Conservation (phyloP, 2,888 invertebrate genomes). For the Mimachlamys varia region DNA sequence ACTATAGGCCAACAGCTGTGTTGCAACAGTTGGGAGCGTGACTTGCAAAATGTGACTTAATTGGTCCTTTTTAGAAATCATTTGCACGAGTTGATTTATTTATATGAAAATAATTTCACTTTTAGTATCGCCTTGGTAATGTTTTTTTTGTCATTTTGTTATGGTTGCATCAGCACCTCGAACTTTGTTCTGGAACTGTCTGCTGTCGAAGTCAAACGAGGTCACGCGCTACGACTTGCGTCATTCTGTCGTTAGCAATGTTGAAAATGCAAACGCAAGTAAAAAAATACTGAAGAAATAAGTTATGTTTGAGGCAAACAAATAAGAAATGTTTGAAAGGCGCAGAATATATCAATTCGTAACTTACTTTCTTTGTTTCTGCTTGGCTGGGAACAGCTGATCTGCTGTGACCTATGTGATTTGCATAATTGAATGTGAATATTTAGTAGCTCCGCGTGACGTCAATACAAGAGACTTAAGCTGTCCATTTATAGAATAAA, state of each 20-base stretch:
- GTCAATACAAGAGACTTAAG: neutral
- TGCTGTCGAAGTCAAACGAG: neutral
- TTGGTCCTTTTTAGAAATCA: neutral
- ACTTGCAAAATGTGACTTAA: neutral
- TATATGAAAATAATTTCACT: neutral
- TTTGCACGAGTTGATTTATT: neutral
- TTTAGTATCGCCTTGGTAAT: neutral
- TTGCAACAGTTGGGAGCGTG: neutral
- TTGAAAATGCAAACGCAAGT: neutral
- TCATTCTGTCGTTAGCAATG: neutral
- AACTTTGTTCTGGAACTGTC: neutral
- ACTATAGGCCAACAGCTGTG: neutral
- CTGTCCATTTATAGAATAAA: conserved; percentile 33
- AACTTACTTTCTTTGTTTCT: conserved; percentile 20
- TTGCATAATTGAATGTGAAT: conserved; percentile 1
- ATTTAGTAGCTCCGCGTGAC: conserved; percentile 9
- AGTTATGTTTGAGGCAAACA: neutral
- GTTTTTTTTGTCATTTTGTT: neutral
- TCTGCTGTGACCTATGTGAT: neutral
- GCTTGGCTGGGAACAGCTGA: conserved; percentile 19
- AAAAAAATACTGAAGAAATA: neutral
- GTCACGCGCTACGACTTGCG: conserved; percentile 9
- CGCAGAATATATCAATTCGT: neutral
- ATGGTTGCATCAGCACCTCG: neutral
- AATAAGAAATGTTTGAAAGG: neutral